Conservation (phyloP, 2,113 vertebrate genomes). For the Phrynocephalus versicolor region DNA sequence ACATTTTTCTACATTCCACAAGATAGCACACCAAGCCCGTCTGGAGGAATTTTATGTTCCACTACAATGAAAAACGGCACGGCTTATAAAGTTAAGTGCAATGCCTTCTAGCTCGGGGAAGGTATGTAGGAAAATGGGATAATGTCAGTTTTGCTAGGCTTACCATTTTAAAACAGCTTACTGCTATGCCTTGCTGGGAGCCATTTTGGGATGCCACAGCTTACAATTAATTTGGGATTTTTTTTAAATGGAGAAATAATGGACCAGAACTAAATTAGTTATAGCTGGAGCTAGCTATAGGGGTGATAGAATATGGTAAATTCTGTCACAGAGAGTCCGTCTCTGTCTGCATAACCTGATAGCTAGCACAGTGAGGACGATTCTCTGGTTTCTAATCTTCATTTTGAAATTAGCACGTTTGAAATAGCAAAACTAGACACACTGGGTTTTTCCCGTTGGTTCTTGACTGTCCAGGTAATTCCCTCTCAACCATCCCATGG, state of each 20-base stretch:
- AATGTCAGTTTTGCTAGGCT: not conserved
- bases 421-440: not conserved
- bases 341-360: not conserved
- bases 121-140: not conserved
- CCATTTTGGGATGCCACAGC: not conserved
- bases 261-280: conserved; percentile 6
- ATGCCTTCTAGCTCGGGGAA: conserved; percentile 3
- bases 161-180: not conserved
- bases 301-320: not conserved
- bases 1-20: not conserved
- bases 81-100: not conserved
- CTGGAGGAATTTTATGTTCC: not conserved
- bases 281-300: not conserved
- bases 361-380: not conserved
- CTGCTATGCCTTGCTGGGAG: not conserved
- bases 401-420: not conserved
- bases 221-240: conserved; percentile 17
- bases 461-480: too few relatives aligned
- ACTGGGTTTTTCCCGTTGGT: not conserved
- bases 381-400: not conserved
- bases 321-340: not conserved
- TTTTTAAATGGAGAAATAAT: not conserved
- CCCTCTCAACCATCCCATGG: not conserved
- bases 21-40: not conserved
- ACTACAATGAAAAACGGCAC: not conserved